Evolutionary conservation across 2,888 invertebrate species (phyloP).

Genomic region (Dascillus cervinus): DNA sequence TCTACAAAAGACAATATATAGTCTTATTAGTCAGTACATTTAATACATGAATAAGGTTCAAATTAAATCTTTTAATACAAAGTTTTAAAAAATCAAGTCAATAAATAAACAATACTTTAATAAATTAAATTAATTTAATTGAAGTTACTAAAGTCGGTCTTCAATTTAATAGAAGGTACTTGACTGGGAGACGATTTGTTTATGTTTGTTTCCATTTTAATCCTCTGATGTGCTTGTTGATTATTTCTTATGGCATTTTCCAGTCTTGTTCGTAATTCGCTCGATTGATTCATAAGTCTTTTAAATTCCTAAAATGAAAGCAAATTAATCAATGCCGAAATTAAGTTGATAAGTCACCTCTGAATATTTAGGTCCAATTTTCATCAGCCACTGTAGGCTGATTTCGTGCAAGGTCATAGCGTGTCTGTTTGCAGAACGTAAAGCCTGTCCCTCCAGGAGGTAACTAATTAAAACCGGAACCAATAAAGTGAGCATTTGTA

Average conservation of each 20-base stretch:
- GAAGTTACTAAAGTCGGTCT: conserved; percentile 93
- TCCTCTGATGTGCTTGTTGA: conserved; percentile 52
- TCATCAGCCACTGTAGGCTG: conserved; percentile 82
- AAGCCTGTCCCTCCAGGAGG: conserved; percentile 60
- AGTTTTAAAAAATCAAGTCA: too few relatives aligned
- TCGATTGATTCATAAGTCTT: conserved; percentile 76
- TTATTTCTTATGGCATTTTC: conserved; percentile 78
- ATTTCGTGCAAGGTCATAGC: conserved; percentile 75
- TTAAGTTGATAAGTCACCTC: conserved; percentile 47
- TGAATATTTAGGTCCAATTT: conserved; percentile 87
- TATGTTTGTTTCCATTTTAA: conserved; percentile 42
- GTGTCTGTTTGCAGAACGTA: conserved; percentile 54
- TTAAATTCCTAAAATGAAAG: conserved; percentile 68
- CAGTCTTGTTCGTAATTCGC: conserved; percentile 70
- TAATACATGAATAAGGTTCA: too few relatives aligned
- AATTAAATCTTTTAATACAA: too few relatives aligned
- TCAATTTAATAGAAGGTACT: conserved; percentile 78
- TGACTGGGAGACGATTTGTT: conserved; percentile 39
- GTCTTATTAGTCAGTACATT: too few relatives aligned
- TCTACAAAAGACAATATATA: too few relatives aligned
- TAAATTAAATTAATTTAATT: conserved; percentile 48
- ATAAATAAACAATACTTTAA: too few relatives aligned
- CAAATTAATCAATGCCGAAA: conserved; percentile 5
- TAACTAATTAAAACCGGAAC: conserved; percentile 88
- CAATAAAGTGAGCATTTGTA: conserved; percentile 80